A percentile compares a stretch with the other conserved stretches of the same genome.
These are phyloP conservation scores for Pterocles gutturalis DNA, from an alignment of 2,113 vertebrate species.

Conservation along the genomic window DNA sequence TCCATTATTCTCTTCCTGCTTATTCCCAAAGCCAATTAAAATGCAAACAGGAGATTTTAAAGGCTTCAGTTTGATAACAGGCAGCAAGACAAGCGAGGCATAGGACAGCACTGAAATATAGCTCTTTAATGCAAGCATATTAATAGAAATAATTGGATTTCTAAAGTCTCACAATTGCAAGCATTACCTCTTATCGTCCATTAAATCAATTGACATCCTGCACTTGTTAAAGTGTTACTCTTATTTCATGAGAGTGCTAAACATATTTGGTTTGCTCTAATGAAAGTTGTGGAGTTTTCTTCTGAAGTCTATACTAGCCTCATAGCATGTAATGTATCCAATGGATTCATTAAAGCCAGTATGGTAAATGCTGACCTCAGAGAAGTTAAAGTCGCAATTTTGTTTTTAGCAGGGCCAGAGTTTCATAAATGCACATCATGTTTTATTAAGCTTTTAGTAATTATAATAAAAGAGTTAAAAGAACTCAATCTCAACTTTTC, in stretches of 20 bases:
- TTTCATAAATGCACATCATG: neutral
- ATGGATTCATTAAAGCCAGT: neutral
- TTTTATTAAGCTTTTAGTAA: slow-evolving; percentile 43
- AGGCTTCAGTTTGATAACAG: slow-evolving; percentile 72
- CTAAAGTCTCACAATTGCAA: slow-evolving; percentile 69
- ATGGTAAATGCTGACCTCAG: rapidly evolving
- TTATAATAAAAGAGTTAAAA: slow-evolving; percentile 24
- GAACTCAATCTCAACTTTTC: slow-evolving; percentile 18
- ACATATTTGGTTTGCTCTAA: slow-evolving; percentile 47
- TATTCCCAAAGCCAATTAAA: slow-evolving; percentile 81
- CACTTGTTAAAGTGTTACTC: slow-evolving; percentile 74
- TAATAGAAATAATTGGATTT: slow-evolving; percentile 83
- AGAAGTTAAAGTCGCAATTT: neutral
- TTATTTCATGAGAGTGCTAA: slow-evolving; percentile 16
- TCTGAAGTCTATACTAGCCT: slow-evolving; percentile 30
- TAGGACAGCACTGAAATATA: slow-evolving; percentile 72
- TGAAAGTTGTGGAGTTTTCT: slow-evolving; percentile 61
- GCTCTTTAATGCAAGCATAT: slow-evolving; percentile 70
- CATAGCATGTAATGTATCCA: neutral
- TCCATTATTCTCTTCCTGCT: slow-evolving; percentile 61
- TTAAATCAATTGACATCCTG: slow-evolving; percentile 72
- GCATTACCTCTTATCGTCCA: slow-evolving; percentile 70
- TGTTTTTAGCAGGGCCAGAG: neutral
- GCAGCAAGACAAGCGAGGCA: slow-evolving; percentile 70
- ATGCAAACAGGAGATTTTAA: slow-evolving; percentile 76